These are phyloP conservation scores for Zoanthus solanderi DNA, from an alignment of 92 coral and sea anemone species.

Conservation along the genomic window DNA sequence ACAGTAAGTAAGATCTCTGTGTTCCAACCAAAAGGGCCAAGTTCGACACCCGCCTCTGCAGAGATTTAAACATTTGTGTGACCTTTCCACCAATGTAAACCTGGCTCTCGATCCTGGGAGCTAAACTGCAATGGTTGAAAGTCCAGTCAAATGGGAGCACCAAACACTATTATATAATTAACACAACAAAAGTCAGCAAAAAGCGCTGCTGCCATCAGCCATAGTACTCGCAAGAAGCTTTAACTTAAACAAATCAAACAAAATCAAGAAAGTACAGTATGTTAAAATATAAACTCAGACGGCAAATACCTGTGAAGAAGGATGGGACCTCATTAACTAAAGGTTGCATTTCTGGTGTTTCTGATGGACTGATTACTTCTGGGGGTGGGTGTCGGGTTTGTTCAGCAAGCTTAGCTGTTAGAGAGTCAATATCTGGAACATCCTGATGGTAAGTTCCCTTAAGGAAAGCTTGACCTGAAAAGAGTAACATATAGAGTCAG, in stretches of 20 bases:
- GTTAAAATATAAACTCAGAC: neutral
- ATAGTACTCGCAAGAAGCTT: too few species aligned
- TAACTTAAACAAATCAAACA: neutral
- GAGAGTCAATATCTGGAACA: slow-evolving; percentile 78
- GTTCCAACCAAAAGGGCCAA: too few species aligned
- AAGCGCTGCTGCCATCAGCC: too few species aligned
- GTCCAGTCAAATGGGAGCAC: too few species aligned
- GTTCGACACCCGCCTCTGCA: too few species aligned
- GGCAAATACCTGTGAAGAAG: slow-evolving; percentile 36
- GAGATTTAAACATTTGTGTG: too few species aligned
- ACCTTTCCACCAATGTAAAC: too few species aligned
- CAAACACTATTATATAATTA: too few species aligned
- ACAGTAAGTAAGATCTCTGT: too few species aligned
- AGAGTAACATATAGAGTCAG: neutral
- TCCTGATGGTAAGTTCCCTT: slow-evolving; percentile 69
- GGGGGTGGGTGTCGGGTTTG: slow-evolving; percentile 98
- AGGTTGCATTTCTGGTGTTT: slow-evolving; percentile 64
- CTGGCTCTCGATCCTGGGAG: too few species aligned
- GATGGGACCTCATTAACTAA: slow-evolving; percentile 11
- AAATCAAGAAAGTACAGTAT: neutral
- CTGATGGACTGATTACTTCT: slow-evolving; percentile 77
- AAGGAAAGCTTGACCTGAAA: slow-evolving; percentile 93
- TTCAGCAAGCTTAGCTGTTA: slow-evolving; percentile 84
- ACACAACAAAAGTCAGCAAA: too few species aligned
- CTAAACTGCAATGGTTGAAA: too few species aligned